Conservation (phyloP, 2,113 vertebrate genomes). For the Osmerus eperlanus region DNA sequence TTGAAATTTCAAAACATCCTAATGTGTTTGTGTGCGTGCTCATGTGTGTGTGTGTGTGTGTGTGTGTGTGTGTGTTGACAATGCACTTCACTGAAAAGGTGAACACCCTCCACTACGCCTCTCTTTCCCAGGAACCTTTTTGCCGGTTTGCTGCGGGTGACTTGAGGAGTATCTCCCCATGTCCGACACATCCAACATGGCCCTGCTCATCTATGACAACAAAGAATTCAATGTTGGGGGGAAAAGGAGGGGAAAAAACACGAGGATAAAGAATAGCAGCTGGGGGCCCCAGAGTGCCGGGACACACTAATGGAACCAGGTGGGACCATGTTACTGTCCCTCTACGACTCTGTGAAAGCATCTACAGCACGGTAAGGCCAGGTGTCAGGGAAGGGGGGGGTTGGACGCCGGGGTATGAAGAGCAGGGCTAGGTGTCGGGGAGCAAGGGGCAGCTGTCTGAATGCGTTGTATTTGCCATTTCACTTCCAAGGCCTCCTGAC, state of each 20-base stretch:
- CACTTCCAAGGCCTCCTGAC: conserved; percentile 39
- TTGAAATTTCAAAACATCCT: not conserved
- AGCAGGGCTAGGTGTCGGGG: not conserved
- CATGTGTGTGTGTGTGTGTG: not conserved
- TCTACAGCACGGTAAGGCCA: not conserved
- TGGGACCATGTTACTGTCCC: not conserved
- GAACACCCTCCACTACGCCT: not conserved
- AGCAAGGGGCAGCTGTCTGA: conserved; percentile 41
- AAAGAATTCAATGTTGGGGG: not conserved
- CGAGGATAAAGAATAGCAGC: not conserved
- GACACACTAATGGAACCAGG: not conserved
- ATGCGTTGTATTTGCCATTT: conserved; percentile 26
- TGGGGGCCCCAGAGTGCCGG: not conserved
- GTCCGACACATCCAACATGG: not conserved
- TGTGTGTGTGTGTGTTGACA: not conserved
- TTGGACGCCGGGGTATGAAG: conserved; percentile 25
- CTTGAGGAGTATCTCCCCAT: not conserved
- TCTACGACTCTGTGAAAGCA: not conserved
- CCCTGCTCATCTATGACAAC: not conserved
- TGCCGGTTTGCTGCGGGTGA: not conserved
- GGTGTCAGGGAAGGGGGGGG: not conserved
- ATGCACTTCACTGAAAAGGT: not conserved
- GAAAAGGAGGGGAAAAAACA: not conserved
- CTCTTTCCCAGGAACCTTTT: not conserved
- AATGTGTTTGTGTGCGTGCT: not conserved